Evolutionary conservation across 1,140 invertebrate species (phyloP).

Genomic region (Brachystomella parvula): DNA sequence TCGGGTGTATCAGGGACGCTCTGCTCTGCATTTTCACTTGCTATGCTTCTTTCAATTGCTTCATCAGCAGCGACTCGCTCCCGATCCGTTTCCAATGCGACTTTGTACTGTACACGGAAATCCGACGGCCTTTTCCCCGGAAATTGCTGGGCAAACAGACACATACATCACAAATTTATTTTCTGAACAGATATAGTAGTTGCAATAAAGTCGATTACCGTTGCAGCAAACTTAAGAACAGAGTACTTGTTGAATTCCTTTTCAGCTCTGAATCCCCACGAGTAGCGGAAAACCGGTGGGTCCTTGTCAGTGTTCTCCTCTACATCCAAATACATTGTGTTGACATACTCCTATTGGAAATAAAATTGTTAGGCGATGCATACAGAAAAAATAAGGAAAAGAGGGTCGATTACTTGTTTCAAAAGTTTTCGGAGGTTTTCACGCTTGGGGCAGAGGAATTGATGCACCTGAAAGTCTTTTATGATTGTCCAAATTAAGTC

Average conservation of each 20-base stretch:
- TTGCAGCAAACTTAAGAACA: constrained; percentile 30
- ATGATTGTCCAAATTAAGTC: constrained; percentile 21
- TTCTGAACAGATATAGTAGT: no score
- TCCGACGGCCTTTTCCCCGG: constrained; percentile 14
- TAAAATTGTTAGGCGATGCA: no score
- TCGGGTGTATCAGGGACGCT: no score
- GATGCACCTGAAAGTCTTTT: constrained; percentile 1
- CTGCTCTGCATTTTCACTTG: no score
- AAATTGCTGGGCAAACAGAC: constrained; percentile 6
- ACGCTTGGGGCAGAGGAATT: constrained; percentile 9
- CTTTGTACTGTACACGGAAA: constrained; percentile 19
- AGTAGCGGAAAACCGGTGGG: constrained; percentile 9
- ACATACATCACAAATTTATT: not conserved
- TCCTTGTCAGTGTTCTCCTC: constrained; percentile 25
- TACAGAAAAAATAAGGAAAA: no score
- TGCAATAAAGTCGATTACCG: constrained; percentile 11
- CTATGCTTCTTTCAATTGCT: no score
- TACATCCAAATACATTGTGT: constrained; percentile 18
- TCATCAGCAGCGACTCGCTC: no score
- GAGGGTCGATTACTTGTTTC: constrained; percentile 28
- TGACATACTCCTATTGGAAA: constrained; percentile 30
- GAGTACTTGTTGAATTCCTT: constrained; percentile 29
- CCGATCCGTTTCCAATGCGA: constrained; percentile 14
- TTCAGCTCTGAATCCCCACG: constrained; percentile 31
- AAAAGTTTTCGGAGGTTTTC: constrained; percentile 26